Conservation (phyloP, 2,113 vertebrate species). For the Cyphomyrus discorhynchus region DNA sequence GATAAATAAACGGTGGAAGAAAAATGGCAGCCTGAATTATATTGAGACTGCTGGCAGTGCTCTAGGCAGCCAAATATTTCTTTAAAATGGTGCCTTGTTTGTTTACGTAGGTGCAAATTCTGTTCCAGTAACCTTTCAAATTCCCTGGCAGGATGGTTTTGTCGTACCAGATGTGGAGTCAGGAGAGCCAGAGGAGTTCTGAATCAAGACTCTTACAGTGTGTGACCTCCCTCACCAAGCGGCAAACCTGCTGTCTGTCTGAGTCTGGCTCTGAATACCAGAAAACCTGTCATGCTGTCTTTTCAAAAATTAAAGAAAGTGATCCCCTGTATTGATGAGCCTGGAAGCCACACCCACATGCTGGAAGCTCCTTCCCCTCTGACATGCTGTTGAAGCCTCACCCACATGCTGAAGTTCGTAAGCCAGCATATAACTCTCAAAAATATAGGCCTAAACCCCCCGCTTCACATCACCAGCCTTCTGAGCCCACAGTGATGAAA, state of each 20-base stretch:
- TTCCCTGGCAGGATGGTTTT: constrained; percentile 70
- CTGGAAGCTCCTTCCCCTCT: not conserved
- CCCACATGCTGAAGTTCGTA: not conserved
- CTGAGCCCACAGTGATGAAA: not conserved
- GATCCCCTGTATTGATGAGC: not conserved
- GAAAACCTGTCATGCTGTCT: not conserved
- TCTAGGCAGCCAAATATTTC: not conserved
- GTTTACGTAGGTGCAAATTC: not conserved
- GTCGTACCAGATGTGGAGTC: constrained; percentile 73
- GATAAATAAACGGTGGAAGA: not conserved
- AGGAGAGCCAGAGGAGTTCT: constrained; percentile 75
- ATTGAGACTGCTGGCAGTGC: not conserved
- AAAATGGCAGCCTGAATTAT: not conserved
- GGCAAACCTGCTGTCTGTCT: not conserved
- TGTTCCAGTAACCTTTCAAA: constrained; percentile 10
- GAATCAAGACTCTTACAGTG: not conserved
- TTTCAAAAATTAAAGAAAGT: too few relatives aligned
- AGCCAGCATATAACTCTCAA: too few relatives aligned
- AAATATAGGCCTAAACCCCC: not conserved
- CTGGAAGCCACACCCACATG: not conserved
- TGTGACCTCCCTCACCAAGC: not conserved
- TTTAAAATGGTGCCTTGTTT: not conserved
- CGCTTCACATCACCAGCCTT: not conserved
- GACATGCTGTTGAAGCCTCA: not conserved
- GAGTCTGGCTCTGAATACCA: not conserved